phyloP scores from a whole-genome alignment of 2,888 invertebrate species.

The Aphrophora alni region DNA sequence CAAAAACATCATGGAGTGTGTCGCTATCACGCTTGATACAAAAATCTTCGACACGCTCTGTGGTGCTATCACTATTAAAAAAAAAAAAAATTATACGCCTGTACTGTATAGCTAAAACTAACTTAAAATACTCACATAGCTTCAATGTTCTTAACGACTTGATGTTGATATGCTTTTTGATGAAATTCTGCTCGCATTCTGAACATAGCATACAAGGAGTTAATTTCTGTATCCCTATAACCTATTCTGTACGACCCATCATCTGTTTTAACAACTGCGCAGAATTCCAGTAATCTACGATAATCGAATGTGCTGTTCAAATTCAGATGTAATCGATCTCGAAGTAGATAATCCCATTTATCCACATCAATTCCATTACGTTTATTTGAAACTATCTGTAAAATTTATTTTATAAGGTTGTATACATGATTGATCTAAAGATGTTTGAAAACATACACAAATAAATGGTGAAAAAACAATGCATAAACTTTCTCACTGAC shows the following conservation, averaged over 20 bases:
- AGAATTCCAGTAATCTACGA: constrained; percentile 53
- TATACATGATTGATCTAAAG: no score
- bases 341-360: constrained; percentile 70
- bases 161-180: constrained; percentile 61
- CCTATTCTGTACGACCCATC: constrained; percentile 54
- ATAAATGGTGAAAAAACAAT: no score
- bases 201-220: constrained; percentile 60
- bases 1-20: no score
- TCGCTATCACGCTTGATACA: no score
- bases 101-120: no score
- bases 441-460: no score
- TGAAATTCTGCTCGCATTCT: constrained; percentile 59
- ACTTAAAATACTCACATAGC: constrained; percentile 56
- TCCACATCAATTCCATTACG: constrained; percentile 68
- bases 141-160: constrained; percentile 58
- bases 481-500: no score
- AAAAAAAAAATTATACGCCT: no score
- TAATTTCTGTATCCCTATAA: constrained; percentile 60
- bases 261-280: not conserved
- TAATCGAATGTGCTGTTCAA: constrained; percentile 60
- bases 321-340: constrained; percentile 63
- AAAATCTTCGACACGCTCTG: no score
- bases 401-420: no score
- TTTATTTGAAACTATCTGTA: constrained; percentile 65
- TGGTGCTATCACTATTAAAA: no score